Base-by-base conservation (phyloP, 1,140 invertebrate species). In the Asobara japonica region DNA sequence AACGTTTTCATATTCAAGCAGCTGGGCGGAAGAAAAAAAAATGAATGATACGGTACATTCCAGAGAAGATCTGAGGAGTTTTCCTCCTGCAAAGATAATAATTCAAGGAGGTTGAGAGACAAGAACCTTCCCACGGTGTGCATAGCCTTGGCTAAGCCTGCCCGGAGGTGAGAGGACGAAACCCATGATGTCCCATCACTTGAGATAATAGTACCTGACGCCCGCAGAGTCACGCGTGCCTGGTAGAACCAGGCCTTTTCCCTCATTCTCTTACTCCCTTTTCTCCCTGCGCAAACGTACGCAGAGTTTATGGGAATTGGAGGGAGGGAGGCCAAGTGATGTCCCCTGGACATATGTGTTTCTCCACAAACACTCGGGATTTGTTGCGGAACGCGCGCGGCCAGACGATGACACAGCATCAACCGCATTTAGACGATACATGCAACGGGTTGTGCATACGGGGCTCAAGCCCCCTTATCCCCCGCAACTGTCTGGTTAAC, bases 341-440 rank as follows among this genome's bases (percentile, higher is more conserved):
- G 51, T 51, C 48, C 51, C 22, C 5, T 20, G 51, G 51, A 56
- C 20, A 56, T 56, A 22, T 56, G 56, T 45, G 66, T 38, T n/a
- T n/a, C 25, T 72, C 31, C 25, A 67, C 31, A 71, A 71, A 62
- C 51, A 72, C 60, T 16, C n/a, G 31, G 64, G 20, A 29, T 70
- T 62, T 62, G 29, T 62, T 62, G 27, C 29, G 25, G 27, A 62
- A 62, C 27, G 29, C 51, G 75, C 79, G 75, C 71, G 73, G 64
- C 75, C 79, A 80, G 79, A 80, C 79, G 79, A 77, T 80, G 79
- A 80, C 76, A 79, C 79, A 78, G 48, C 62, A 48, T 48, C 64
- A 62, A 73, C 60, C 78, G 69, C 72, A 76, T 80, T 79, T 80
- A 78, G 75, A 79, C 65, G 64, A 69, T 70, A 69, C 60, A 70